Evolutionary conservation across 2,113 vertebrate species (phyloP).

Genomic region (Cephalopterus ornatus): DNA sequence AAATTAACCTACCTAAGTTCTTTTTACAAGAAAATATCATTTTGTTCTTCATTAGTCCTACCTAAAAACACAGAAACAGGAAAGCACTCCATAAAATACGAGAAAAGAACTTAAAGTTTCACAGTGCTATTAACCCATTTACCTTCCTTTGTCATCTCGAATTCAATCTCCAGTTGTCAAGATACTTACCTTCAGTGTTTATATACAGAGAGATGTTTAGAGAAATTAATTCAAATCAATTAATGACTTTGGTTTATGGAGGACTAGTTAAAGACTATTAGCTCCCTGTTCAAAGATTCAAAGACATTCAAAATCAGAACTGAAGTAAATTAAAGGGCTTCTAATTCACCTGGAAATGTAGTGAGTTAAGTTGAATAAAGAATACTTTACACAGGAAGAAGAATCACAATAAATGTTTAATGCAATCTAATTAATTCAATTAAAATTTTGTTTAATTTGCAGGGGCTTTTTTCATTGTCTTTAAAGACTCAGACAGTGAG

Average conservation of each 20-base stretch:
- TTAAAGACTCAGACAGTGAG: neutral
- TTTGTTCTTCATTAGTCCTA: neutral
- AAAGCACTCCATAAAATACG: neutral
- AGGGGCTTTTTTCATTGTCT: neutral
- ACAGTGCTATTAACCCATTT: neutral
- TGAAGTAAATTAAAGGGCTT: neutral
- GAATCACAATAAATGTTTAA: neutral
- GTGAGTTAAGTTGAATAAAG: neutral
- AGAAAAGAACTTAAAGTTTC: neutral
- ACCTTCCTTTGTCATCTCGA: neutral
- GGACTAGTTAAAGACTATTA: neutral
- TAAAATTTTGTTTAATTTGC: neutral
- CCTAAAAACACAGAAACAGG: neutral
- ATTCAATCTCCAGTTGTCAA: neutral
- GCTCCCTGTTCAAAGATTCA: neutral
- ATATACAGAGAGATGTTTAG: neutral
- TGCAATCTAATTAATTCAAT: neutral
- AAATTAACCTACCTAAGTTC: neutral
- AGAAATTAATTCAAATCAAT: neutral
- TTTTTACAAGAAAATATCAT: neutral
- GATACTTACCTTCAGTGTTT: neutral
- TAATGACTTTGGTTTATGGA: neutral
- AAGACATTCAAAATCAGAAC: neutral
- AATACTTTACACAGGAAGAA: neutral
- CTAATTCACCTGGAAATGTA: neutral